Percentiles rank a stretch among this genome's conserved stretches.
Evolutionary conservation across 2,113 vertebrate species (phyloP).

Genomic region (Xiphias gladius): DNA sequence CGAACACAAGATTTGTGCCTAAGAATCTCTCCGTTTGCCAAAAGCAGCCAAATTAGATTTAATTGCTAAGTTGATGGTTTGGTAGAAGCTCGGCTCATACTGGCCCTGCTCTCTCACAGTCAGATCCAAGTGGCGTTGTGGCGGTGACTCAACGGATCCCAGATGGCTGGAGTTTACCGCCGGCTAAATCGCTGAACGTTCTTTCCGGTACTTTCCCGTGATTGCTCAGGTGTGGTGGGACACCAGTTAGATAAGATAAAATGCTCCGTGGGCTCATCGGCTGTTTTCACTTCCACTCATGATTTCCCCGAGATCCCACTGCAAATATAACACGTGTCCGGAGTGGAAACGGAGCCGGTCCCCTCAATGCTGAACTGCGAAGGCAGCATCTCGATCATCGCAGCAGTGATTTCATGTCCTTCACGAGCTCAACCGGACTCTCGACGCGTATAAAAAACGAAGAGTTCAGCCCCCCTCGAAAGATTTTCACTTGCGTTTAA

Average conservation of each 20-base stretch:
- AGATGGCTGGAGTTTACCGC: background rate
- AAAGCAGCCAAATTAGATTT: no score
- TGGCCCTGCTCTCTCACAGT: no score
- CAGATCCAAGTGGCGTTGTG: no score
- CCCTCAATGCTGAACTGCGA: background rate
- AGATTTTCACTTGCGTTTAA: background rate
- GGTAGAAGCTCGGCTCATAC: background rate
- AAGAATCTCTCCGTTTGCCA: background rate
- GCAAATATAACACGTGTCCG: background rate
- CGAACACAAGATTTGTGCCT: background rate
- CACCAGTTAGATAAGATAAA: no score
- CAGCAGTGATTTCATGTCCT: background rate
- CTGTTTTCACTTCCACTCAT: background rate
- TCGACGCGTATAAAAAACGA: background rate
- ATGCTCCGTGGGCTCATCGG: background rate
- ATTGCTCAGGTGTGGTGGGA: slow-evolving; percentile 16
- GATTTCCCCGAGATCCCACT: background rate
- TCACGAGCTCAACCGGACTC: background rate
- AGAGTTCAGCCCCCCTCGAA: no score
- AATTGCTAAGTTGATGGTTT: no score
- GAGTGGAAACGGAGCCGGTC: background rate
- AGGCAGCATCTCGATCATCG: no score
- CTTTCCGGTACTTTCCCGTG: slow-evolving; percentile 52
- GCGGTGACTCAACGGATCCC: background rate
- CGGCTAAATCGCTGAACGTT: background rate